These are phyloP conservation scores for Tenrec ecaudatus DNA, from an alignment of 2,113 vertebrate species.

Conservation along the genomic window DNA sequence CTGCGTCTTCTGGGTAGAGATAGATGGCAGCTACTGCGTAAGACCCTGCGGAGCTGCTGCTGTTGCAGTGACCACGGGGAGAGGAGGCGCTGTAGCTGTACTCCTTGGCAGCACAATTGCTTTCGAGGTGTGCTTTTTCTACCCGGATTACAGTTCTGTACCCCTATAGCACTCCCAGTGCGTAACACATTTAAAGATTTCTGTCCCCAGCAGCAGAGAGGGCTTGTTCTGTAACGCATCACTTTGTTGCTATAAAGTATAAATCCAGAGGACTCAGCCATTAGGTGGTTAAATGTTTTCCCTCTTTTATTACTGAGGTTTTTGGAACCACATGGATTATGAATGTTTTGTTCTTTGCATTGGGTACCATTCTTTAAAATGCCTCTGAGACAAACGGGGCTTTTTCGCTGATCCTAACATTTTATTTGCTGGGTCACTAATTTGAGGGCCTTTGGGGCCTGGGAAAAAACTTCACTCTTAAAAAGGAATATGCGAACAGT, in stretches of 20 bases:
- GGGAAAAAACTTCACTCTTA: not conserved
- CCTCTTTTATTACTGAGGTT: slow-evolving; percentile 19
- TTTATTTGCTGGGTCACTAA: slow-evolving; percentile 40
- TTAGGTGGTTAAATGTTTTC: not conserved
- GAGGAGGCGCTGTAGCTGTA: not conserved
- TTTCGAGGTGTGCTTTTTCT: slow-evolving; percentile 67
- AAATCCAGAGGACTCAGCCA: not conserved
- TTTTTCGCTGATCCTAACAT: slow-evolving; percentile 57
- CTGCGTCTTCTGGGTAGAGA: slow-evolving; percentile 49
- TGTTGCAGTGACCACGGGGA: slow-evolving; percentile 26
- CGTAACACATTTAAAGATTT: slow-evolving; percentile 50
- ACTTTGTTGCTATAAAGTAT: slow-evolving; percentile 22
- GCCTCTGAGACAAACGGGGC: not conserved
- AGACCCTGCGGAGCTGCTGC: slow-evolving; percentile 1
- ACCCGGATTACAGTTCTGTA: slow-evolving; percentile 35
- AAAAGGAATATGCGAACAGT: not conserved
- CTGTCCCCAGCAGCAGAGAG: not conserved
- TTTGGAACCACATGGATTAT: slow-evolving; percentile 40
- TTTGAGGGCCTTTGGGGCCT: not conserved
- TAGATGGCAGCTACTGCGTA: slow-evolving; percentile 11
- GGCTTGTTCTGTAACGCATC: too few relatives aligned
- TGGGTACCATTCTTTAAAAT: slow-evolving; percentile 17
- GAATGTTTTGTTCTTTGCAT: slow-evolving; percentile 21
- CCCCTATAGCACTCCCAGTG: slow-evolving; percentile 22
- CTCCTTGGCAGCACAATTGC: slow-evolving; percentile 31